A percentile compares a stretch with the other conserved stretches of the same genome.
phyloP scores from a whole-genome alignment of 2,113 vertebrate species.

The Podarcis muralis region DNA sequence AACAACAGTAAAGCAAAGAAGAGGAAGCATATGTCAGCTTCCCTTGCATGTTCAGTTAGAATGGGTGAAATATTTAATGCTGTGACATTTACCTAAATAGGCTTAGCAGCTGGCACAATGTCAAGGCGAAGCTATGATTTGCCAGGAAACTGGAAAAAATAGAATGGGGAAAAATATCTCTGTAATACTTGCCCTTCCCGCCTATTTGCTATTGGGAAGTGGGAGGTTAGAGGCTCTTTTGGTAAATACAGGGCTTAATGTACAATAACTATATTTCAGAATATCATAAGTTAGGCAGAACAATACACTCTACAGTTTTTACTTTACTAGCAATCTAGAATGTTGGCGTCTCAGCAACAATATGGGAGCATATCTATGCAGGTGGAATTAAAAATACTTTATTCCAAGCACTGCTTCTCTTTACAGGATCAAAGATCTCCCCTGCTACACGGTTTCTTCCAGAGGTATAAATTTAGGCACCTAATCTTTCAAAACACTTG shows the following conservation, averaged over 20 bases:
- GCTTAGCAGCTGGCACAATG: neutral
- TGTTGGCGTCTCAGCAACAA: neutral
- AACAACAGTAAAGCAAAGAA: neutral
- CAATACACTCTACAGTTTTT: neutral
- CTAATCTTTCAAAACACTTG: neutral
- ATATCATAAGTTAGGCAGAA: neutral
- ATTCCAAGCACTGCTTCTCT: neutral
- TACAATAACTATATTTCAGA: neutral
- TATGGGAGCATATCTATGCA: neutral
- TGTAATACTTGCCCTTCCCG: neutral
- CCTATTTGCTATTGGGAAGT: neutral
- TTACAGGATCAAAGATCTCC: neutral
- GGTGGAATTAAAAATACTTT: neutral
- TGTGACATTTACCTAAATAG: neutral
- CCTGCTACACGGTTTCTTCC: neutral
- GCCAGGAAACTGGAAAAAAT: neutral
- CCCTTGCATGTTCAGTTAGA: neutral
- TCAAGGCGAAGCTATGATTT: neutral
- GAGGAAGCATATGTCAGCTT: neutral
- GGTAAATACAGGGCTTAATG: no score
- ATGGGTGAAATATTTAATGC: neutral
- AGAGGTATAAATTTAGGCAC: neutral
- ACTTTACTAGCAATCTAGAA: neutral
- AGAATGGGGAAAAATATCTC: neutral
- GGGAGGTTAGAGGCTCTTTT: neutral